Evolutionary conservation across 92 coral and sea anemone species (phyloP).

Genomic region (Galaxea fascicularis): DNA sequence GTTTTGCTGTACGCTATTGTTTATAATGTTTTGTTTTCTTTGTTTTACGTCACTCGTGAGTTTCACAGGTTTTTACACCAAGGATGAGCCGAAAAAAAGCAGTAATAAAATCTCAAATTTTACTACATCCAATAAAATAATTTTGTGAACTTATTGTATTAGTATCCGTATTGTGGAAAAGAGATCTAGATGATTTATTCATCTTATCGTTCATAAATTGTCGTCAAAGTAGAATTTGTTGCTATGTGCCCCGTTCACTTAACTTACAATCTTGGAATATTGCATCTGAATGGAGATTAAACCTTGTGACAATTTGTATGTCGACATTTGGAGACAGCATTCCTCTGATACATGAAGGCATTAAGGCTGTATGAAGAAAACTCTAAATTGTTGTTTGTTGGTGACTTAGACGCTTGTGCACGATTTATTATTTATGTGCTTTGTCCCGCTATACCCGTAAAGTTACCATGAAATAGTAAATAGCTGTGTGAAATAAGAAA

Average conservation of each 20-base stretch:
- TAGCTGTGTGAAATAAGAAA: neutral
- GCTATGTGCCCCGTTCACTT: neutral
- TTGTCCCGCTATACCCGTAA: conserved; percentile 37
- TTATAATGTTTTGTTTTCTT: neutral
- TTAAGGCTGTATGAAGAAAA: neutral
- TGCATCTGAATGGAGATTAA: neutral
- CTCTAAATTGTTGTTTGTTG: neutral
- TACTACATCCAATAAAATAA: neutral
- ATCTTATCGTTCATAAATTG: conserved; percentile 38
- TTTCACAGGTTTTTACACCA: too few relatives aligned
- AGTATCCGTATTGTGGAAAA: conserved; percentile 24
- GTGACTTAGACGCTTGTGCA: conserved; percentile 7
- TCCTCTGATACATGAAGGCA: neutral
- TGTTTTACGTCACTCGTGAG: too few relatives aligned
- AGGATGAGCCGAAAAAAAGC: too few relatives aligned
- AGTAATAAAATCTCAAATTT: neutral
- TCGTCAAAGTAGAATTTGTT: conserved; percentile 34
- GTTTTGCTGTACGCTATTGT: too few relatives aligned
- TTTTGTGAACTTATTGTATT: conserved; percentile 22
- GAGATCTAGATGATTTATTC: conserved; percentile 37
- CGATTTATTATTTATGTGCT: conserved; percentile 42
- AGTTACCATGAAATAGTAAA: conserved; percentile 20
- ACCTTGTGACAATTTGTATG: neutral
- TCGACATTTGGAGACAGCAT: neutral
- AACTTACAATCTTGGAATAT: neutral